A percentile compares a stretch with the other conserved stretches of the same genome.
These are phyloP conservation scores for Scrobipalpa atriplicella DNA, from an alignment of 2,888 invertebrate genomes.

Conservation along the genomic window DNA sequence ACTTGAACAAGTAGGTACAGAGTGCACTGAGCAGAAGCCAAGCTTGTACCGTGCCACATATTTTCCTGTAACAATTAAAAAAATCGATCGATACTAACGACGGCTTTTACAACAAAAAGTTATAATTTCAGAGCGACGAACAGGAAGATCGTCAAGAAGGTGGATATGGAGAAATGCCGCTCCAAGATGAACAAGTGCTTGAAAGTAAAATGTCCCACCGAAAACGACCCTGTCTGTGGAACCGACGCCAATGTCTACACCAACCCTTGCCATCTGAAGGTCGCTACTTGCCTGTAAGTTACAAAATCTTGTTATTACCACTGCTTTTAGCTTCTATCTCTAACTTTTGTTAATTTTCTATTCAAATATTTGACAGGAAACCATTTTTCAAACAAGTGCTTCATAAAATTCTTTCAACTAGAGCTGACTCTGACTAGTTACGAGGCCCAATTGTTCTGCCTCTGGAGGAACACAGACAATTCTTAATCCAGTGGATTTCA, in stretches of 20 bases:
- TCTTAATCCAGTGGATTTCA: background rate
- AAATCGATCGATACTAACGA: background rate
- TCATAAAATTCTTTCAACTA: no score
- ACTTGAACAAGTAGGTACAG: no score
- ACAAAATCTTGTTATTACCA: no score
- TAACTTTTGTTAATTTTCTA: background rate
- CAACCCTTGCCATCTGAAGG: conserved; percentile 91
- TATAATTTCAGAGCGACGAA: conserved; percentile 63
- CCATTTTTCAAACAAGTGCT: background rate
- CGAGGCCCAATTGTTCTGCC: no score
- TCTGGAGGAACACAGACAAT: no score
- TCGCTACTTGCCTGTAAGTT: conserved; percentile 92
- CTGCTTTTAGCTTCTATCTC: no score
- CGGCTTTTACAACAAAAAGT: background rate
- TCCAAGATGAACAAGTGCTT: conserved; percentile 88
- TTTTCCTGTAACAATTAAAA: background rate
- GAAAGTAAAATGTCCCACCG: conserved; percentile 87
- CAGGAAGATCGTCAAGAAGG: conserved; percentile 85
- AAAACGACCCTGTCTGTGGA: conserved; percentile 92
- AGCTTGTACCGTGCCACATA: no score
- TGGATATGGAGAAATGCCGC: conserved; percentile 92
- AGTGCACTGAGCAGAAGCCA: no score
- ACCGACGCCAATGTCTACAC: conserved; percentile 93
- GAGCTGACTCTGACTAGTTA: no score
- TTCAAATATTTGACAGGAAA: no score